These are phyloP conservation scores for Neomorphus geoffroyi DNA, from an alignment of 2,797 vertebrate genomes.

Conservation along the genomic window DNA sequence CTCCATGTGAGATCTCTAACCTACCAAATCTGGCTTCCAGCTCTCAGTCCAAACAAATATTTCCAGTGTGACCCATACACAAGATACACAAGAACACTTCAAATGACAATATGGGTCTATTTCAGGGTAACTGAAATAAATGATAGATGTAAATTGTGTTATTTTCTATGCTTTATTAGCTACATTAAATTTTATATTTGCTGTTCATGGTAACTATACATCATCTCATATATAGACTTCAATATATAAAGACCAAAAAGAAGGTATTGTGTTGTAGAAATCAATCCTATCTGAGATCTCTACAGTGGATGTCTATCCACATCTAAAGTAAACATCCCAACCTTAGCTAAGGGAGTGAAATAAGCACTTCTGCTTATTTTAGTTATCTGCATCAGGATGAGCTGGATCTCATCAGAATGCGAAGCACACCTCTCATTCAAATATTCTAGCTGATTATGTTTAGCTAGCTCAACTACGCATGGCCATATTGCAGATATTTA, in stretches of 20 bases:
- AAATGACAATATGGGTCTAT: not conserved
- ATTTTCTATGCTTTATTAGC: not conserved
- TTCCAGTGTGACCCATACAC: not conserved
- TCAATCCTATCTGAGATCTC: not conserved
- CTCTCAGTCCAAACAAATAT: not conserved
- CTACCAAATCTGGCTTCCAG: not conserved
- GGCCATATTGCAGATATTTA: not conserved
- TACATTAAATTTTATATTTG: not conserved
- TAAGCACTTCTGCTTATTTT: not conserved
- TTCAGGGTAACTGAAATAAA: not conserved
- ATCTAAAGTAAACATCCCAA: not conserved
- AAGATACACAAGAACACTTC: not conserved
- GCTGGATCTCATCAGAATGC: not conserved
- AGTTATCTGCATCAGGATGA: not conserved
- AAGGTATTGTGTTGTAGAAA: not conserved
- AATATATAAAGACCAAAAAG: not conserved
- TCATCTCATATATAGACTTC: not conserved
- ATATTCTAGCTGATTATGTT: not conserved
- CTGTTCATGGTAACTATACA: not conserved
- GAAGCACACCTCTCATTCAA: not conserved
- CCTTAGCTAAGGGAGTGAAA: not conserved
- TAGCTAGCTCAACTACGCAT: not conserved
- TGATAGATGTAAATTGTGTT: accelerated
- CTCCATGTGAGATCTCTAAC: not conserved
- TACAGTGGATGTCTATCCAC: not conserved